Percentiles rank a stretch among this genome's conserved stretches.
Evolutionary conservation across 2,888 invertebrate genomes (phyloP).

Genomic region (Microplitis deprimator): DNA sequence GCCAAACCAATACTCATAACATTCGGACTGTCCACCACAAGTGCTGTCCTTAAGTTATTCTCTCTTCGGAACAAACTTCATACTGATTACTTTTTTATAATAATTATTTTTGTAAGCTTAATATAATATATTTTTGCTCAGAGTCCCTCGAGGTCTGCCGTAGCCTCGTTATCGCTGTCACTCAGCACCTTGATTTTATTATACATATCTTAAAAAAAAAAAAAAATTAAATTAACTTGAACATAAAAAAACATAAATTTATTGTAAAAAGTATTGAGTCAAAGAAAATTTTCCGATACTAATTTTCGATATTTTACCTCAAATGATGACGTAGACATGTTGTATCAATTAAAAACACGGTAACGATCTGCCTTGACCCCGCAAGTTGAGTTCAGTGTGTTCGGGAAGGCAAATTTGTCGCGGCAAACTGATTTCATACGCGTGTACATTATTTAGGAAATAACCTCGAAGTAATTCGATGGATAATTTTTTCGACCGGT

Average conservation of each 20-base stretch:
- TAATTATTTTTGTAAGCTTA: slow-evolving; percentile 9
- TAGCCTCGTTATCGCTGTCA: slow-evolving; percentile 9
- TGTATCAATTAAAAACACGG: neutral
- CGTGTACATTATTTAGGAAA: slow-evolving; percentile 45
- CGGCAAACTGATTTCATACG: slow-evolving; percentile 22
- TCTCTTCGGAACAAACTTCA: neutral
- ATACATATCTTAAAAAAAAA: neutral
- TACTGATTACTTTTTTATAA: slow-evolving; percentile 24
- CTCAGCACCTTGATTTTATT: neutral
- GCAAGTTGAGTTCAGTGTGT: slow-evolving; percentile 18
- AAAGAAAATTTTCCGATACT: neutral
- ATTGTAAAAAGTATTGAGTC: neutral
- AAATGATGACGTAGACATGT: neutral
- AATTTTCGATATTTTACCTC: neutral
- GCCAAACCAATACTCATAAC: slow-evolving; percentile 50
- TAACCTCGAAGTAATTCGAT: slow-evolving; percentile 44
- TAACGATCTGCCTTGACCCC: slow-evolving; percentile 21
- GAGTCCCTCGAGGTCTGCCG: neutral
- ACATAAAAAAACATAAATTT: neutral
- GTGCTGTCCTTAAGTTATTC: slow-evolving; percentile 8
- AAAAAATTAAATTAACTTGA: neutral
- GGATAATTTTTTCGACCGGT: slow-evolving; percentile 41
- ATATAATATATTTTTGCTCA: neutral
- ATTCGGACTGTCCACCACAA: slow-evolving; percentile 28
- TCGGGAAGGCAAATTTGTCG: slow-evolving; percentile 31